Evolutionary conservation across 2,797 vertebrate species (phyloP).

Genomic region (Ficedula albicollis): DNA sequence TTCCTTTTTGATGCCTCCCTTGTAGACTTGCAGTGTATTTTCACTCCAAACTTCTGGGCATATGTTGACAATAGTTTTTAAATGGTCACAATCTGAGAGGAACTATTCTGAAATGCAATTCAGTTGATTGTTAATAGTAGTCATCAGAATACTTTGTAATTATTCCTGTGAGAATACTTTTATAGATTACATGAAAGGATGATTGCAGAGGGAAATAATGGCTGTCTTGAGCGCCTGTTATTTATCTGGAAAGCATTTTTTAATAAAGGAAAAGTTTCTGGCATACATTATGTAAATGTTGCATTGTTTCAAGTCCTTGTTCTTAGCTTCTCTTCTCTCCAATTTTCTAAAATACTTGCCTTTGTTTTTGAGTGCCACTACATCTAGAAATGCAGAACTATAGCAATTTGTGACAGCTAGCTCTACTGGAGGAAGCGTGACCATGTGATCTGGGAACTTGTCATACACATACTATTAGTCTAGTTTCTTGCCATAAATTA

Average conservation of each 20-base stretch:
- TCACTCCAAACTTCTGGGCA: slow-evolving; percentile 41
- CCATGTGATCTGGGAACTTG: neutral
- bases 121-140: slow-evolving; percentile 67
- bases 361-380: neutral
- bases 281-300: slow-evolving; percentile 44
- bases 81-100: slow-evolving; percentile 56
- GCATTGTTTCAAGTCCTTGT: slow-evolving; percentile 46
- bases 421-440: neutral
- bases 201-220: slow-evolving; percentile 68
- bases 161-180: slow-evolving; percentile 64
- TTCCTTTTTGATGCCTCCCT: neutral
- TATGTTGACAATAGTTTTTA: slow-evolving; percentile 46
- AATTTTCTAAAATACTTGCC: slow-evolving; percentile 46
- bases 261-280: slow-evolving; percentile 62
- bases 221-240: slow-evolving; percentile 59
- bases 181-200: slow-evolving; percentile 67
- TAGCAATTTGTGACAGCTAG: neutral
- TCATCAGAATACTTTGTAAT: slow-evolving; percentile 67
- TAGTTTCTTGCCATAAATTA: neutral
- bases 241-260: slow-evolving; percentile 66
- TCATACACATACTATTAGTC: neutral
- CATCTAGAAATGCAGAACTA: neutral
- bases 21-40: slow-evolving; percentile 18
- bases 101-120: slow-evolving; percentile 65
- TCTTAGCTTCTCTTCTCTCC: slow-evolving; percentile 28